A percentile compares a stretch with the other conserved stretches of the same genome.
Conservation (phyloP, 2,113 vertebrate genomes). For the Salvelinus namaycush region DNA sequence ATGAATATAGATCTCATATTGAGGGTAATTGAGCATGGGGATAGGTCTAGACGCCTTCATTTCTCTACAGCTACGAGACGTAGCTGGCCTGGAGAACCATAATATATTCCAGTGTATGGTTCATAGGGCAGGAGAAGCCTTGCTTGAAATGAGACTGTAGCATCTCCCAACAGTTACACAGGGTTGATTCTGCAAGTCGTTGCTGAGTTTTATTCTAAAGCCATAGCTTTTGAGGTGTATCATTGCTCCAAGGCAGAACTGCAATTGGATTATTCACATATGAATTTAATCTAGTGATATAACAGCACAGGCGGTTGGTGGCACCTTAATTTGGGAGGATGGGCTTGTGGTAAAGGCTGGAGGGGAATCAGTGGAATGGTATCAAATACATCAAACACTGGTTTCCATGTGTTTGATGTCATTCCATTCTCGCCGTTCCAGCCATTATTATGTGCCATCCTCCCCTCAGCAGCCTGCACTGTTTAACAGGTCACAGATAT, state of each 20-base stretch:
- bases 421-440: too few species aligned
- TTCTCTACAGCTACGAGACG: background rate
- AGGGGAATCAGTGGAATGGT: too few species aligned
- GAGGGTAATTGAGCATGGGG: conserved; percentile 4
- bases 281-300: too few species aligned
- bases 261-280: background rate
- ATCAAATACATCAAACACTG: too few species aligned
- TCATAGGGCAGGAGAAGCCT: conserved; percentile 4
- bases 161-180: background rate
- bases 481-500: too few species aligned
- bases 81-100: background rate
- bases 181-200: background rate
- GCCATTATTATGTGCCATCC: too few species aligned
- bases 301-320: too few species aligned
- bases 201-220: background rate
- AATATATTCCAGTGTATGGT: background rate
- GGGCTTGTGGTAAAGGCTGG: too few species aligned
- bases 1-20: background rate
- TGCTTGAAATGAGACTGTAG: conserved; percentile 1
- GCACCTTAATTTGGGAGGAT: too few species aligned
- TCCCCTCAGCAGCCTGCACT: too few species aligned
- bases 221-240: background rate
- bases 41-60: background rate
- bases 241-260: background rate
- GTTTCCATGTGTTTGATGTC: too few species aligned